A percentile compares a stretch with the other conserved stretches of the same genome.
phyloP scores from a whole-genome alignment of 1,140 invertebrate species.

The Capitella teleta region DNA sequence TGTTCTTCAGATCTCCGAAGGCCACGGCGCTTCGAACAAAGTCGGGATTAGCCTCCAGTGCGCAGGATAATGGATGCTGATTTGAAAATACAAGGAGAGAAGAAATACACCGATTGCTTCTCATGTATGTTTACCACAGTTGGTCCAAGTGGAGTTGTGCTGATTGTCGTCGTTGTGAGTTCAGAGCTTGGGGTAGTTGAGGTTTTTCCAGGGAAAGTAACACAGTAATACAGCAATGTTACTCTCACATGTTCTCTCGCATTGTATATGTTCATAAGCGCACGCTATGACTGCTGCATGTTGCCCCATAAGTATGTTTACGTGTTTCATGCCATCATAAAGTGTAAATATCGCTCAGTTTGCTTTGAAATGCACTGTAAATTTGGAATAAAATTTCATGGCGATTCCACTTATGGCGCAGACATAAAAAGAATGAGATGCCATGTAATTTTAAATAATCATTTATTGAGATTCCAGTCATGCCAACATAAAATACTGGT shows the following conservation, averaged over 20 bases:
- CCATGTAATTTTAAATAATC: too few relatives aligned
- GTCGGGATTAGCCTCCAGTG: slow-evolving; percentile 58
- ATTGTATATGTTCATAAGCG: too few relatives aligned
- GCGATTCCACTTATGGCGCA: too few relatives aligned
- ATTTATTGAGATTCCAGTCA: too few relatives aligned
- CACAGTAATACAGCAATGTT: background rate
- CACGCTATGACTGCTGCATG: too few relatives aligned
- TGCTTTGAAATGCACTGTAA: too few relatives aligned
- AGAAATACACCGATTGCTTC: background rate
- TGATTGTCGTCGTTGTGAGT: background rate
- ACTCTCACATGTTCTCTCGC: background rate
- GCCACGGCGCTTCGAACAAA: slow-evolving; percentile 69
- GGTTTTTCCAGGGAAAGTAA: background rate
- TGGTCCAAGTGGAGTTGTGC: background rate
- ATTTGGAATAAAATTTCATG: too few relatives aligned
- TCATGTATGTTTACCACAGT: background rate
- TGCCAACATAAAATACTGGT: too few relatives aligned
- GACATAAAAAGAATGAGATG: too few relatives aligned
- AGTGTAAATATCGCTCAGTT: too few relatives aligned
- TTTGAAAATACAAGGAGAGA: background rate
- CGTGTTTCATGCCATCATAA: too few relatives aligned
- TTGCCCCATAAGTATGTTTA: too few relatives aligned
- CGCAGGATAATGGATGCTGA: slow-evolving; percentile 18
- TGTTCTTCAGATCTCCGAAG: slow-evolving; percentile 68
- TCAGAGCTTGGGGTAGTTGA: background rate